These are phyloP conservation scores for Polyommatus iphigenia DNA, from an alignment of 2,888 invertebrate species.

Conservation along the genomic window DNA sequence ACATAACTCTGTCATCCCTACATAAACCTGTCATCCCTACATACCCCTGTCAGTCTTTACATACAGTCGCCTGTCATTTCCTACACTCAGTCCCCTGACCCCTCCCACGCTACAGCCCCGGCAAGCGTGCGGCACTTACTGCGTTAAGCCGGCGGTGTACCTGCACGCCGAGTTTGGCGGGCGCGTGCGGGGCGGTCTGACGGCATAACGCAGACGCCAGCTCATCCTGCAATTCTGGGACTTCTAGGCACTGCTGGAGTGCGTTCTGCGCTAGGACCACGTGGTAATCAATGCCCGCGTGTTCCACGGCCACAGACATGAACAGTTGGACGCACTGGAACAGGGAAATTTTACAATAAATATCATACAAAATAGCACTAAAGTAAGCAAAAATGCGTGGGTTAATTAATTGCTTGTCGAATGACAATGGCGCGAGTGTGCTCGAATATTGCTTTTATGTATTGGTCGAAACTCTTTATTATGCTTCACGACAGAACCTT, in stretches of 20 bases:
- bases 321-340: conserved; percentile 95
- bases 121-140: conserved; percentile 30
- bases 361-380: no score
- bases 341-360: neutral
- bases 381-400: no score
- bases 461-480: no score
- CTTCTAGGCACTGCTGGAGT: conserved; percentile 93
- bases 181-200: conserved; percentile 94
- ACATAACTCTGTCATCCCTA: no score
- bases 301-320: conserved; percentile 97
- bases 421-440: no score
- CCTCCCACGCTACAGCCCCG: neutral
- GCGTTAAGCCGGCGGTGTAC: conserved; percentile 54
- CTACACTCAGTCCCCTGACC: no score
- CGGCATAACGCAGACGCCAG: conserved; percentile 94
- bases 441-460: no score
- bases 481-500: no score
- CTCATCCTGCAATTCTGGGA: conserved; percentile 95
- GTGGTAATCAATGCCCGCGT: conserved; percentile 98
- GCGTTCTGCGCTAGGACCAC: conserved; percentile 98
- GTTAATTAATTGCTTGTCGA: no score
- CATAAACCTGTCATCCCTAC: no score
- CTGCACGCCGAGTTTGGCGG: conserved; percentile 91
- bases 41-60: neutral
- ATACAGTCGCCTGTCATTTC: no score